These are phyloP conservation scores for Brachyopa scutellaris DNA, from an alignment of 2,888 invertebrate genomes.

Conservation along the genomic window DNA sequence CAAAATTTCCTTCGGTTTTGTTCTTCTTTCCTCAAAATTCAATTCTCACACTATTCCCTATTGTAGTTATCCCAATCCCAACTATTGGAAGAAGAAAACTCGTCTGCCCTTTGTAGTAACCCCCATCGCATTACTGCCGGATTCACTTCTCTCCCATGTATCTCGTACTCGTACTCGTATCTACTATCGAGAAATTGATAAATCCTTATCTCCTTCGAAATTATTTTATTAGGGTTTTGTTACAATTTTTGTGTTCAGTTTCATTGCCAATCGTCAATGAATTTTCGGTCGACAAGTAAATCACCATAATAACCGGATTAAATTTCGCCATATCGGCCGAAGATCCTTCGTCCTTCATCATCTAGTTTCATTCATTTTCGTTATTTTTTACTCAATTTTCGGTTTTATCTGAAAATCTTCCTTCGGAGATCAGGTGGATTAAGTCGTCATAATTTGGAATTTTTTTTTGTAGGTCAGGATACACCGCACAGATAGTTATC, in stretches of 20 bases:
- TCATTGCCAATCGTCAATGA: slow-evolving; percentile 19
- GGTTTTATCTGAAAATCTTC: slow-evolving; percentile 15
- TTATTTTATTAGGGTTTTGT: slow-evolving; percentile 26
- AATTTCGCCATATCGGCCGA: slow-evolving; percentile 40
- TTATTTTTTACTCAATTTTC: slow-evolving; percentile 41
- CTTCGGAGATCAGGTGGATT: slow-evolving; percentile 47
- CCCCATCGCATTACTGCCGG: neutral
- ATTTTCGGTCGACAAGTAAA: slow-evolving; percentile 18
- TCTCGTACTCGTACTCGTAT: neutral
- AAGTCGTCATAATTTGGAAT: slow-evolving; percentile 50
- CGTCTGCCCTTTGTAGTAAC: slow-evolving; percentile 35
- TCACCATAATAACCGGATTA: slow-evolving; percentile 67
- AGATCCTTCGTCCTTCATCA: slow-evolving; percentile 22
- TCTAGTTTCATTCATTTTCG: slow-evolving; percentile 35
- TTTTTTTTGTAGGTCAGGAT: slow-evolving; percentile 27
- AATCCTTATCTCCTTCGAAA: slow-evolving; percentile 61
- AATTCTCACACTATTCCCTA: slow-evolving; percentile 40
- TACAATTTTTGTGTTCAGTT: neutral
- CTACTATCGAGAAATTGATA: slow-evolving; percentile 30
- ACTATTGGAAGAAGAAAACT: slow-evolving; percentile 25
- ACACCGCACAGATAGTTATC: slow-evolving; percentile 4
- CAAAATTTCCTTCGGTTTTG: slow-evolving; percentile 1
- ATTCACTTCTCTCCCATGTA: neutral
- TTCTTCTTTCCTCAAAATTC: slow-evolving; percentile 1
- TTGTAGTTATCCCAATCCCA: neutral